Evolutionary conservation across 1,140 invertebrate genomes (phyloP).

Genomic region (Sinonovacula constricta): DNA sequence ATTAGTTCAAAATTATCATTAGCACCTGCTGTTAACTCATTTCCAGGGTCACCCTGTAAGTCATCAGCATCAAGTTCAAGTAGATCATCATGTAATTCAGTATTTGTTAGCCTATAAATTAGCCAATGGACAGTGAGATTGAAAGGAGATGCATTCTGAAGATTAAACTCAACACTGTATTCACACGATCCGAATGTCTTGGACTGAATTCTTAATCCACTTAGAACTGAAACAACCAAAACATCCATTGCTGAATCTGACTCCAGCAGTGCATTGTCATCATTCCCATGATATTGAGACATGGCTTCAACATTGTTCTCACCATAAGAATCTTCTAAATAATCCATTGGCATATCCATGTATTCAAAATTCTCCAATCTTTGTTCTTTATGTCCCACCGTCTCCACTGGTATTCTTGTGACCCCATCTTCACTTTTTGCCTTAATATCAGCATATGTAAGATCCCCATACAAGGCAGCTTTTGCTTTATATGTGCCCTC

Average conservation of each 20-base stretch:
- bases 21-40: neutral
- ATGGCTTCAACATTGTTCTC: no score
- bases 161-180: neutral
- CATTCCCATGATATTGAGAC: neutral
- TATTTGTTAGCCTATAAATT: slow-evolving; percentile 10
- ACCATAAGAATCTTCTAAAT: no score
- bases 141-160: neutral
- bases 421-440: no score
- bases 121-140: slow-evolving; percentile 8
- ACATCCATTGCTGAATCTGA: neutral
- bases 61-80: neutral
- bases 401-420: no score
- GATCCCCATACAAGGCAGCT: slow-evolving; percentile 23
- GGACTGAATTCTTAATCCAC: neutral
- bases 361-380: no score
- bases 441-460: no score
- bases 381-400: no score
- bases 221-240: slow-evolving; percentile 1
- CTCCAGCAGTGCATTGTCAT: neutral
- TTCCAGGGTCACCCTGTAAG: neutral
- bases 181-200: neutral
- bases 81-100: neutral
- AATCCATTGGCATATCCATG: no score
- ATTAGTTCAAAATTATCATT: slow-evolving; percentile 3
- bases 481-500: slow-evolving; percentile 19